A percentile compares a stretch with the other conserved stretches of the same genome.
Evolutionary conservation across 2,888 invertebrate species (phyloP).

Genomic region (Cephus nigrinus): DNA sequence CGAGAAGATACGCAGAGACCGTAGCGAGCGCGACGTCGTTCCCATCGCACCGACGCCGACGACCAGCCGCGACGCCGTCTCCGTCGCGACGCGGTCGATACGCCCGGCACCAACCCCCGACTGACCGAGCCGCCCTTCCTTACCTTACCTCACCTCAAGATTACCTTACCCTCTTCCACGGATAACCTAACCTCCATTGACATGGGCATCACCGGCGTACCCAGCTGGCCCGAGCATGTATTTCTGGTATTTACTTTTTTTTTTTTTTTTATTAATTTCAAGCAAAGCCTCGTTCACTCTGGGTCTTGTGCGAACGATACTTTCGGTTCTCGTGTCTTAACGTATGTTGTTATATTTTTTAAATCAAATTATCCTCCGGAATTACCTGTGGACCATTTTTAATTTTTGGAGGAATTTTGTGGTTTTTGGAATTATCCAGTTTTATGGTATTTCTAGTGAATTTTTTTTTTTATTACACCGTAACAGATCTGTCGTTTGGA

Average conservation of each 20-base stretch:
- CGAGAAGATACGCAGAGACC: slow-evolving; percentile 11
- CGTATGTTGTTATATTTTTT: too few relatives aligned
- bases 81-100: slow-evolving; percentile 45
- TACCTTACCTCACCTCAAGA: slow-evolving; percentile 28
- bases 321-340: too few relatives aligned
- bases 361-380: too few relatives aligned
- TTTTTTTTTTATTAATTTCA: background rate
- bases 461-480: too few relatives aligned
- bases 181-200: background rate
- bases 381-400: too few relatives aligned
- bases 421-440: too few relatives aligned
- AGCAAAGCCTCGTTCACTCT: too few relatives aligned
- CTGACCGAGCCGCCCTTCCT: slow-evolving; percentile 41
- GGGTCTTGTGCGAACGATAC: too few relatives aligned
- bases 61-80: slow-evolving; percentile 15
- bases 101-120: slow-evolving; percentile 38
- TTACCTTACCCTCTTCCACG: too few relatives aligned
- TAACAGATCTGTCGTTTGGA: too few relatives aligned
- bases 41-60: slow-evolving; percentile 14
- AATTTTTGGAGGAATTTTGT: too few relatives aligned
- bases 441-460: too few relatives aligned
- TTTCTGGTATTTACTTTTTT: slow-evolving; percentile 29
- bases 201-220: slow-evolving; percentile 35
- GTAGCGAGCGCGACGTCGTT: slow-evolving; percentile 10
- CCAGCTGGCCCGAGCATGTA: slow-evolving; percentile 38